Percentiles rank a stretch among this genome's conserved stretches.
Evolutionary conservation across 2,888 invertebrate genomes (phyloP).

Genomic region (Junonia oenone): DNA sequence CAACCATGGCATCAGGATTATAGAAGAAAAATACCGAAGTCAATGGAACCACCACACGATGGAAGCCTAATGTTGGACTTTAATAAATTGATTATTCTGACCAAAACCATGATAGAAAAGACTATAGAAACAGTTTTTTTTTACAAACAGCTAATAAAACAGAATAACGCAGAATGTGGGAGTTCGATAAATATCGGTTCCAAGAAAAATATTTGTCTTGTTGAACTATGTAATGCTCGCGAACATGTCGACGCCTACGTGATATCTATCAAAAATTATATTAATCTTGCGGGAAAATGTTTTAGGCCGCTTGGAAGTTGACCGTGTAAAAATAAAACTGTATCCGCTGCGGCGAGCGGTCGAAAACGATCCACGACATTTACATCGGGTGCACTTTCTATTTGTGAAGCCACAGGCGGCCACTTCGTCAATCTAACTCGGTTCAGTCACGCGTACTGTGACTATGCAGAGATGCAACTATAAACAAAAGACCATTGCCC

Average conservation of each 20-base stretch:
- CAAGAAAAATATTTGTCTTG: background rate
- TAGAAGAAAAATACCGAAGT: too few species aligned
- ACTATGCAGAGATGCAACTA: conserved; percentile 1
- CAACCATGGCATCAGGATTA: too few species aligned
- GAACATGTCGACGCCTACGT: conserved; percentile 28
- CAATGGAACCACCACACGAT: too few species aligned
- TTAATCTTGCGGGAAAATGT: conserved; percentile 52
- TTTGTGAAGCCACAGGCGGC: conserved; percentile 49
- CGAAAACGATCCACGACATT: conserved; percentile 55
- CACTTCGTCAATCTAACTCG: conserved; percentile 27
- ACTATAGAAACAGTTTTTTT: too few species aligned
- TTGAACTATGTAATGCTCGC: background rate
- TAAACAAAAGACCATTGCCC: background rate
- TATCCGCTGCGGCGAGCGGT: conserved; percentile 25
- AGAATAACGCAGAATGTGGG: background rate
- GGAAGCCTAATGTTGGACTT: too few species aligned
- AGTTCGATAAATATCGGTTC: conserved; percentile 3
- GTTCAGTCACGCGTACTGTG: conserved; percentile 7
- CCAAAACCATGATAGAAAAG: too few species aligned
- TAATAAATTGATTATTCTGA: too few species aligned
- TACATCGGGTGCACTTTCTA: conserved; percentile 67
- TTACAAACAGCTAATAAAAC: too few species aligned
- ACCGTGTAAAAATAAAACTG: conserved; percentile 55
- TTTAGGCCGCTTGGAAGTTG: conserved; percentile 52
- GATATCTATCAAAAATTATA: conserved; percentile 52